Conservation (phyloP, 2,888 invertebrate species). For the Rotaria macrura region DNA sequence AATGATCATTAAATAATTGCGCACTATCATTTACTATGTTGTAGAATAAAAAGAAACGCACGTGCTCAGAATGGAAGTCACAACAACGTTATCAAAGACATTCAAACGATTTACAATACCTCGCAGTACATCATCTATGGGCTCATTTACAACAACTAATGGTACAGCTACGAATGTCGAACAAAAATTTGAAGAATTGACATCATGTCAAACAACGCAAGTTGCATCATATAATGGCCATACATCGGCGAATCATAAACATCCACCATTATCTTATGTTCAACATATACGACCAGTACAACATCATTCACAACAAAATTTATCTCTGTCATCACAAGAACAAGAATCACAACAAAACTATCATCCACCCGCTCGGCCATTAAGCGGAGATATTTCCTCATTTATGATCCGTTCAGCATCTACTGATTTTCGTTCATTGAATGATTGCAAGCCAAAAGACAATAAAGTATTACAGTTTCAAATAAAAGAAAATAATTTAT, state of each 20-base stretch:
- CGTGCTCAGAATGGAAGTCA: neutral
- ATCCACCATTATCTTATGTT: slow-evolving; percentile 5
- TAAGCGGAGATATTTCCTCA: neutral
- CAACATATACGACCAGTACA: neutral
- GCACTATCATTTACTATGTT: too few relatives aligned
- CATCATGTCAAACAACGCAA: neutral
- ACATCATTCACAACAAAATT: neutral
- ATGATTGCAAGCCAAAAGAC: neutral
- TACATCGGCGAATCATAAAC: neutral
- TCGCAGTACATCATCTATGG: slow-evolving; percentile 15
- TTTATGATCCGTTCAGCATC: neutral
- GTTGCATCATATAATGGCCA: neutral
- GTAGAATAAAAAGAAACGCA: neutral
- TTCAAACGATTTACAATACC: slow-evolving; percentile 6
- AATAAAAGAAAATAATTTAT: too few relatives aligned
- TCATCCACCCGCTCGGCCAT: neutral
- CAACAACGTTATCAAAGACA: neutral
- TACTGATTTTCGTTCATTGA: neutral
- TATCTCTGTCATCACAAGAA: neutral
- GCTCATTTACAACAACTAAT: neutral
- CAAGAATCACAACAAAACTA: neutral
- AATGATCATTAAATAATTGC: neutral
- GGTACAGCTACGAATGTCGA: neutral
- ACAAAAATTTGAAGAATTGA: neutral
- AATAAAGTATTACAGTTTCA: neutral